Evolutionary conservation across 2,113 vertebrate genomes (phyloP), one percentile per base, ranked within the genome.

Genomic region (Ciconia boyciana): DNA sequence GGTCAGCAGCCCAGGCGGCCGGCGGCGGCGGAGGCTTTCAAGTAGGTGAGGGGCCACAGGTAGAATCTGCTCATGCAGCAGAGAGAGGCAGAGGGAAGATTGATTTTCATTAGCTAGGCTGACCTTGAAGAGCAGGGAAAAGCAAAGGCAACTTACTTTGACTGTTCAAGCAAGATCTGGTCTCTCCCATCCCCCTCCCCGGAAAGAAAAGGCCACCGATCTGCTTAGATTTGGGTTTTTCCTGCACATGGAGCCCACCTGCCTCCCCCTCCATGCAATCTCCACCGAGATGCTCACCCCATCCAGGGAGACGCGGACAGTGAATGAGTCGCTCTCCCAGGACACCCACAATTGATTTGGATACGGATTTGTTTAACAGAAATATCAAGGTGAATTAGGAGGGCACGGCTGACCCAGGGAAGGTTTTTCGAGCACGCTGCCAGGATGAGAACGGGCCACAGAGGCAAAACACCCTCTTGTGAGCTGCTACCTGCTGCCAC

Each of bases 81-180:
- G 77, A 68, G 77, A 90, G 85, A 93, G 96, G 92, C 93, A 82
- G 77, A 82, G 88, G 79, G 93, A 91, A 95, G 89, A 97, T 97
- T 94, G 96, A 96, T 97, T 96, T 96, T 95, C 94, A 78, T 96
- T 94, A 95, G 96, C 93, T 82, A 58, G 70, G 85, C 91, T 97
- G 95, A 97, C 96, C 96, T 97, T 96, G 97, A 90, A 44, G 91
- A 93, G 82, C 90, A 36, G 93, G 49, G 54, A 84, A 95, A 96
- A 97, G 94, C 96, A 97, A 95, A 95, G 93, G 75, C 86, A 61
- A 95, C 96, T 94, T 75, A 69, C 93, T 96, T 96, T 31, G 95
- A 70, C 83, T 87, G 93, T 58, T 94, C 92, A 91, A 54, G 94
- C 83, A 77, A 90, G 93, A 92, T 93, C 79, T 77, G 57, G 5